phyloP scores from a whole-genome alignment of 2,113 vertebrate genomes.

The Nothoprocta perdicaria region DNA sequence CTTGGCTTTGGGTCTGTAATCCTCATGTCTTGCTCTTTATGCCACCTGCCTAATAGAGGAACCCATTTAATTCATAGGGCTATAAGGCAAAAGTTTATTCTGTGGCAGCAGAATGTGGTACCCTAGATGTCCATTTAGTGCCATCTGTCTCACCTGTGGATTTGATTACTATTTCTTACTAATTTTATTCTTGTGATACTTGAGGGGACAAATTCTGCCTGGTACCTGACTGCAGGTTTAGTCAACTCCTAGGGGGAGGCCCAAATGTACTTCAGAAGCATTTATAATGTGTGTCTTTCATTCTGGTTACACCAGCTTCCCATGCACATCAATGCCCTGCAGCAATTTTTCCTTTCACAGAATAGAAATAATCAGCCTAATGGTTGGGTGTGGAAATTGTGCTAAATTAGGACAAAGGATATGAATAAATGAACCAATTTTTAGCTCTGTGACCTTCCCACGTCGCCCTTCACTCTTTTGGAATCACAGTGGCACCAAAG shows the following conservation, averaged over 20 bases:
- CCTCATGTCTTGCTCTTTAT: not conserved
- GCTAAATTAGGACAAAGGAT: constrained; percentile 19
- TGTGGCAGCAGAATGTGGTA: not conserved
- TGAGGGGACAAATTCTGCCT: constrained; percentile 43
- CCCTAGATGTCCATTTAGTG: constrained; percentile 14
- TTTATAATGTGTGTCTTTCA: constrained; percentile 58
- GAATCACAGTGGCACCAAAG: not conserved
- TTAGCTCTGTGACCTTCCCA: not conserved
- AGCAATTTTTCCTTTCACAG: constrained; percentile 26
- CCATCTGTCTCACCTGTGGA: constrained; percentile 64
- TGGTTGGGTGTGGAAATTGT: constrained; percentile 11
- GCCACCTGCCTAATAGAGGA: not conserved
- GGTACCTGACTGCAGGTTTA: constrained; percentile 51
- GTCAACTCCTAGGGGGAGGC: constrained; percentile 38
- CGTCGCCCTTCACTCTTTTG: not conserved
- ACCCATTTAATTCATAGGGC: not conserved
- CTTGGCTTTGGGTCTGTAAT: not conserved
- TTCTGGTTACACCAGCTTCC: constrained; percentile 55
- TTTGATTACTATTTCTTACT: constrained; percentile 44
- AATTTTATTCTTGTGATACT: constrained; percentile 59
- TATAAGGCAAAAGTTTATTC: not conserved
- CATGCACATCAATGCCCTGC: constrained; percentile 41
- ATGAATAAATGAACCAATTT: constrained; percentile 9
- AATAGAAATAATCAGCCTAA: constrained; percentile 22
- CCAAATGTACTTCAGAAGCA: constrained; percentile 47